Conservation (phyloP, 2,888 invertebrate species). For the Carterocephalus palaemon region DNA sequence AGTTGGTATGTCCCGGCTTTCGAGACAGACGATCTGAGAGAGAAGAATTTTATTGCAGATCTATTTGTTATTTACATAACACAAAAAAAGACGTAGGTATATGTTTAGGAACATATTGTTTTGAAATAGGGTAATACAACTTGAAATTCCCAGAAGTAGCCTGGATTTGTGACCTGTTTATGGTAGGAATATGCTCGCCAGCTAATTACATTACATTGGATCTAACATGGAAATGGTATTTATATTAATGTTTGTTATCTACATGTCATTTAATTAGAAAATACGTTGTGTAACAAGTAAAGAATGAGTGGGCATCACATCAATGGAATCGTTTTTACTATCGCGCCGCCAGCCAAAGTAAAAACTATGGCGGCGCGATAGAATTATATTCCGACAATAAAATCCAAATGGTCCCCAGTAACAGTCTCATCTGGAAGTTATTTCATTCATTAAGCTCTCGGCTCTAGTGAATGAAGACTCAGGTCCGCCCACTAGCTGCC, state of each 20-base stretch:
- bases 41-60: background rate
- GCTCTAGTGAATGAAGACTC: slow-evolving; percentile 31
- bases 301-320: slow-evolving; percentile 20
- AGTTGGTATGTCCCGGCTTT: no score
- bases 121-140: no score
- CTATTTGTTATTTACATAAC: background rate
- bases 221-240: no score
- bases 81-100: no score
- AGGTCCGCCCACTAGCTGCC: slow-evolving; percentile 30
- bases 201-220: no score
- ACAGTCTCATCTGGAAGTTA: slow-evolving; percentile 25
- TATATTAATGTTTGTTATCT: no score
- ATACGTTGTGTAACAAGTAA: background rate
- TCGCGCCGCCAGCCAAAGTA: slow-evolving; percentile 15
- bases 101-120: no score
- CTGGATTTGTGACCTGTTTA: no score
- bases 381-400: slow-evolving; percentile 24
- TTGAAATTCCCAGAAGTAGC: no score
- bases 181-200: no score
- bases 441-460: slow-evolving; percentile 32
- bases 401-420: slow-evolving; percentile 25
- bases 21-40: no score
- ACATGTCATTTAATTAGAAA: no score
- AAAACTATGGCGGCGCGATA: slow-evolving; percentile 14
- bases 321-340: slow-evolving; percentile 17